Evolutionary conservation across 2,797 vertebrate species (phyloP).

Genomic region (Sphenodon punctatus): DNA sequence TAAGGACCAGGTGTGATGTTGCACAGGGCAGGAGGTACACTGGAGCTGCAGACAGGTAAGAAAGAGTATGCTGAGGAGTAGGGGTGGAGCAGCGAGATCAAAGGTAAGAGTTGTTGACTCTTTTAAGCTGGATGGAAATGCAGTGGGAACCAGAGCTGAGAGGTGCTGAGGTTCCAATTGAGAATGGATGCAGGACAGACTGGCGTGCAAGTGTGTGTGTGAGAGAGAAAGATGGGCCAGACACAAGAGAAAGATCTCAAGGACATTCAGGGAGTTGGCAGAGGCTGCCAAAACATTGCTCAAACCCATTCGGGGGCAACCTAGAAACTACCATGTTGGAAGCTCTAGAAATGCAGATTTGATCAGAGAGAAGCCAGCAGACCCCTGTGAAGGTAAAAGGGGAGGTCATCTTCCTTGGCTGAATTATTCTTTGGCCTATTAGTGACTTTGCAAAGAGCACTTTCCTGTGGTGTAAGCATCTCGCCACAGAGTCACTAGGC

Average conservation of each 20-base stretch:
- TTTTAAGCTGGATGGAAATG: not conserved
- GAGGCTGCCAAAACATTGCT: not conserved
- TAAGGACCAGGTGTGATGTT: rapidly evolving
- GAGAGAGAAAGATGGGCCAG: not conserved
- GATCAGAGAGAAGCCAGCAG: not conserved
- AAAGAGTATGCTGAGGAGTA: not conserved
- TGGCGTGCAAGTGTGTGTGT: not conserved
- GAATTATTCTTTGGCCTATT: not conserved
- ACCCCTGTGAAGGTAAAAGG: not conserved
- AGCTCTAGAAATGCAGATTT: not conserved
- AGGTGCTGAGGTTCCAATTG: not conserved
- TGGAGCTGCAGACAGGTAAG: not conserved
- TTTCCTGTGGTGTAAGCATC: too few species aligned
- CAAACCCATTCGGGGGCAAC: not conserved
- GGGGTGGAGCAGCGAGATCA: too few species aligned
- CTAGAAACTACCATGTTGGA: not conserved
- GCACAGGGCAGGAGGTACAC: not conserved
- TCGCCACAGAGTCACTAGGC: too few species aligned
- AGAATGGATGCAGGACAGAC: not conserved
- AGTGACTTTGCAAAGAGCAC: too few species aligned
- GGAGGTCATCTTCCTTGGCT: not conserved
- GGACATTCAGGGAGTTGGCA: not conserved
- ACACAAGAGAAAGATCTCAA: not conserved
- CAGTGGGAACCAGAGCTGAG: not conserved
- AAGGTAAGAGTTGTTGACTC: not conserved